These are phyloP conservation scores for Invenusta paracnida DNA, from an alignment of 2,888 invertebrate species.

Conservation along the genomic window DNA sequence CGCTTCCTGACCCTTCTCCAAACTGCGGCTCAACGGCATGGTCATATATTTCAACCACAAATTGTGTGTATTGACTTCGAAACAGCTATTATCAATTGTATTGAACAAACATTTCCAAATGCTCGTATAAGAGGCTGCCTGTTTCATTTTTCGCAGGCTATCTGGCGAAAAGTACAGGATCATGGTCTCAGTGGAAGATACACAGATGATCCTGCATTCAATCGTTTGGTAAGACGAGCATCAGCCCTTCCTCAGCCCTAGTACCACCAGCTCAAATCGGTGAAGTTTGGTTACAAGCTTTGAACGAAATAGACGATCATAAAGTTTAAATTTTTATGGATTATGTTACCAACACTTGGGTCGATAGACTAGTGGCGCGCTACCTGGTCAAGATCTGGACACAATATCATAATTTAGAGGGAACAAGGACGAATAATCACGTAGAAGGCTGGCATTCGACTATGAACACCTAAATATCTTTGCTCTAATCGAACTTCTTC, in stretches of 20 bases:
- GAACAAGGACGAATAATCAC: not conserved
- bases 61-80: constrained; percentile 1
- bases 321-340: not conserved
- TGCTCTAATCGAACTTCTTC: constrained; percentile 4
- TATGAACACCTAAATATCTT: not conserved
- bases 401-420: not conserved
- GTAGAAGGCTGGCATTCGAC: not conserved
- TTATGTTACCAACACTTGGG: not conserved
- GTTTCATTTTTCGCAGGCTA: not conserved
- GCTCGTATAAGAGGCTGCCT: too few relatives aligned
- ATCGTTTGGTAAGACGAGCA: not conserved
- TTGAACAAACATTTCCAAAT: too few relatives aligned
- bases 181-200: not conserved
- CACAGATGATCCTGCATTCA: not conserved
- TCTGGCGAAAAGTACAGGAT: not conserved
- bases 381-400: not conserved
- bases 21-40: constrained; percentile 11
- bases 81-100: not conserved
- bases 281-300: too few relatives aligned
- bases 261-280: not conserved
- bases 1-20: constrained; percentile 12
- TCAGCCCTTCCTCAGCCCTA: not conserved
- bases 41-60: not conserved
- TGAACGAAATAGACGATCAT: not conserved
- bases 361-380: not conserved